Conservation (phyloP, 2,113 vertebrate species). For the Grammomys dolichurus region DNA sequence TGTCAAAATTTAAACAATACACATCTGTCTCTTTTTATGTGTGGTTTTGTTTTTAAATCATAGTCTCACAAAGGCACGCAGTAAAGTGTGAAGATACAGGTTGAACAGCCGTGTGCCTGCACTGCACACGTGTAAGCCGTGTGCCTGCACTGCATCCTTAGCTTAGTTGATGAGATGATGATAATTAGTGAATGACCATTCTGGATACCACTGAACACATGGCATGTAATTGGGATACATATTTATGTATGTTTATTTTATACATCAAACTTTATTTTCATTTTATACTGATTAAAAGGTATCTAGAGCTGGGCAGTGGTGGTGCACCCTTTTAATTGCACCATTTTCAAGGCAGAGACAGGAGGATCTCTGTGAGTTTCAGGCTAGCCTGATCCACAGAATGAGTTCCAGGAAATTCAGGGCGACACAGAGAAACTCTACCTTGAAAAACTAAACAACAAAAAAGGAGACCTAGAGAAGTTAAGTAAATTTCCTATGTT, state of each 20-base stretch:
- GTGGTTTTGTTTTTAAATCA: constrained; percentile 48
- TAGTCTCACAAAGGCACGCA: constrained; percentile 34
- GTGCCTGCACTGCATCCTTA: neutral
- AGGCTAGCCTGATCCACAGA: neutral
- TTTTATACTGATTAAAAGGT: constrained; percentile 41
- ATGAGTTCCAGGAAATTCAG: neutral
- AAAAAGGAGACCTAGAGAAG: neutral
- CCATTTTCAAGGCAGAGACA: neutral
- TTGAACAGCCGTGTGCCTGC: neutral
- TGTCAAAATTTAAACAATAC: constrained; percentile 77
- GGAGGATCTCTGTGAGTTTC: neutral
- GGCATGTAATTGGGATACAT: neutral
- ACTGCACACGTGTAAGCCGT: neutral
- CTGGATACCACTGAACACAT: neutral
- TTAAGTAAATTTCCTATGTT: neutral
- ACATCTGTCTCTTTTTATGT: constrained; percentile 68
- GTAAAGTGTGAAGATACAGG: constrained; percentile 38
- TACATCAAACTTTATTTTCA: neutral
- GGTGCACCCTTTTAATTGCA: neutral
- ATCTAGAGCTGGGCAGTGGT: neutral
- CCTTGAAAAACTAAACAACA: neutral
- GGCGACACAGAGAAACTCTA: neutral
- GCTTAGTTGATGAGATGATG: constrained; percentile 25
- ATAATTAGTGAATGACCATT: neutral
- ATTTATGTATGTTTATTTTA: neutral